Evolutionary conservation across 2,888 invertebrate species (phyloP).

Genomic region (Digitonthophagus gazella): DNA sequence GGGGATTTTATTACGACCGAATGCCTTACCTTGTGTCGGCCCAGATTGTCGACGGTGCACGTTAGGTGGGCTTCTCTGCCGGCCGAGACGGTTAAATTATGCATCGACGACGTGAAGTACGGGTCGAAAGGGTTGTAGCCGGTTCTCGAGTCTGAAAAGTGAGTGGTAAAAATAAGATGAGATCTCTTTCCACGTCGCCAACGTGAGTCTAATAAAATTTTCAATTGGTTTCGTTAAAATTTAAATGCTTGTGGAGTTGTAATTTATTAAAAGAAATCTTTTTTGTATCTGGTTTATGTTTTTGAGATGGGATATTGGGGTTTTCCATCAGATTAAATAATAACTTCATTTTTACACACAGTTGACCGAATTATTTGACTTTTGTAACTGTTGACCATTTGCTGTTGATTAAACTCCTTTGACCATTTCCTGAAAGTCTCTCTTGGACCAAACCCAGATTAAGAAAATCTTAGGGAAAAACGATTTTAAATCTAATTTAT

Average conservation of each 20-base stretch:
- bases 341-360: too few species aligned
- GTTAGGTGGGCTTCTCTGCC: constrained; percentile 8
- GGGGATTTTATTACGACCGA: background rate
- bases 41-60: constrained; percentile 14
- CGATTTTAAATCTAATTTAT: too few species aligned
- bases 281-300: background rate
- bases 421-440: too few species aligned
- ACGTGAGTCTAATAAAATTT: constrained; percentile 1
- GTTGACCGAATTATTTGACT: too few species aligned
- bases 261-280: background rate
- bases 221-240: constrained; percentile 4
- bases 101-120: constrained; percentile 9
- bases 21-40: constrained; percentile 12
- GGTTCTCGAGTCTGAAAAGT: constrained; percentile 3
- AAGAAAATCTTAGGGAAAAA: too few species aligned
- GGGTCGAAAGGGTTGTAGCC: constrained; percentile 7
- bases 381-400: too few species aligned
- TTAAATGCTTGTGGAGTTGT: background rate
- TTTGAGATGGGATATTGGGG: too few species aligned
- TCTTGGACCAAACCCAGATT: too few species aligned
- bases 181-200: background rate
- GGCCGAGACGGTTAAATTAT: constrained; percentile 10
- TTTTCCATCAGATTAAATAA: too few species aligned
- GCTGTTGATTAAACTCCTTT: too few species aligned
- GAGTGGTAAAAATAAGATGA: constrained; percentile 1